These are phyloP conservation scores for Drosophila pallidifrons DNA, from an alignment of 1,140 invertebrate genomes.

Conservation along the genomic window DNA sequence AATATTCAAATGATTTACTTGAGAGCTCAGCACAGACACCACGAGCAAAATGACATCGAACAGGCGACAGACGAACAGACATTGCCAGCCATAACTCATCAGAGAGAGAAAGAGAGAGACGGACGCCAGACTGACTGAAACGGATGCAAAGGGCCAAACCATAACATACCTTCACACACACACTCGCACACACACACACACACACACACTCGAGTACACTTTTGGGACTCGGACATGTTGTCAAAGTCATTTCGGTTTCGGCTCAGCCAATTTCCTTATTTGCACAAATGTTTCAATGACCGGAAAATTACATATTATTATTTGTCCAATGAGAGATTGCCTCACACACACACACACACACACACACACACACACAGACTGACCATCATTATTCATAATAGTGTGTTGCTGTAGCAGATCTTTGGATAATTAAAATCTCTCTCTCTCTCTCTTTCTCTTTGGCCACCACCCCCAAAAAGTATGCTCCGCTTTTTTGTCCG, in stretches of 20 bases:
- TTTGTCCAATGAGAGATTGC: constrained; percentile 64
- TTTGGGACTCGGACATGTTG: constrained; percentile 39
- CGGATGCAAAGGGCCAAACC: constrained; percentile 40
- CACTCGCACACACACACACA: constrained; percentile 11
- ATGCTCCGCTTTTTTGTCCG: constrained; percentile 55
- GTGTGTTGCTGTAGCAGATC: constrained; percentile 46
- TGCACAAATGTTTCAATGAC: constrained; percentile 79
- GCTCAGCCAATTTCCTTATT: constrained; percentile 75
- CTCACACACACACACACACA: constrained; percentile 25
- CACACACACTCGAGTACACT: not conserved
- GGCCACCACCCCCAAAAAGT: constrained; percentile 52
- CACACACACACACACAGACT: constrained; percentile 21
- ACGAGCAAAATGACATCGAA: constrained; percentile 32
- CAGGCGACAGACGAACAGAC: constrained; percentile 35
- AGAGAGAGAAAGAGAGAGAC: constrained; percentile 15
- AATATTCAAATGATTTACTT: constrained; percentile 80
- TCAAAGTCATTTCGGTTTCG: constrained; percentile 62
- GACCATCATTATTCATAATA: constrained; percentile 66
- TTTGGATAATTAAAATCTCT: constrained; percentile 70
- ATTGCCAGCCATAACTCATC: constrained; percentile 71
- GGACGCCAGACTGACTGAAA: constrained; percentile 7
- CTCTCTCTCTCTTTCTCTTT: no score
- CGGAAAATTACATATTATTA: constrained; percentile 81
- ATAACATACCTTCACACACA: constrained; percentile 31
- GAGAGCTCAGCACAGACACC: constrained; percentile 40